Conservation (phyloP, 1,140 invertebrate species). For the Chironomus striatipennis region DNA sequence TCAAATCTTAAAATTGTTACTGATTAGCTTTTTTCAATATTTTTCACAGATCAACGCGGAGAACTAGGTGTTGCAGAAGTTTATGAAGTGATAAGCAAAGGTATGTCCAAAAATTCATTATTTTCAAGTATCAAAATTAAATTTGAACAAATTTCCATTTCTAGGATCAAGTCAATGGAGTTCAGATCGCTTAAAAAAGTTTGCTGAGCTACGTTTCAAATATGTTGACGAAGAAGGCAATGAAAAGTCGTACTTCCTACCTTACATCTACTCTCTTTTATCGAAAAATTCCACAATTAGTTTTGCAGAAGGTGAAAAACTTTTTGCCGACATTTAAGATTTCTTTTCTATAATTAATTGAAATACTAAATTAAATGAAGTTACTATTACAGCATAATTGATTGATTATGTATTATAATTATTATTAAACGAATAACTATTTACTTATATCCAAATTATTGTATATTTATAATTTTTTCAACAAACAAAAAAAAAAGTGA, state of each 20-base stretch:
- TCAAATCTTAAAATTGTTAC: no score
- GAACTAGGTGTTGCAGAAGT: slow-evolving; percentile 76
- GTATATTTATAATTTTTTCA: no score
- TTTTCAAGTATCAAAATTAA: neutral
- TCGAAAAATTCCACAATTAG: neutral
- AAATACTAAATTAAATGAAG: neutral
- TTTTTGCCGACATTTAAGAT: slow-evolving; percentile 13
- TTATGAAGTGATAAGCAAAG: slow-evolving; percentile 75
- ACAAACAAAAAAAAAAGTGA: no score
- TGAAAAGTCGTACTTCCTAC: slow-evolving; percentile 74
- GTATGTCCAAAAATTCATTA: slow-evolving; percentile 39
- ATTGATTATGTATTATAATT: no score
- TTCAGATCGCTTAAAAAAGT: slow-evolving; percentile 49
- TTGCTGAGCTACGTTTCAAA: slow-evolving; percentile 77
- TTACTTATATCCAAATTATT: no score
- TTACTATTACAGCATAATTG: neutral
- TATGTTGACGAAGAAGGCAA: slow-evolving; percentile 83
- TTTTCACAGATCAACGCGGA: slow-evolving; percentile 50
- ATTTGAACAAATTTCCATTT: neutral
- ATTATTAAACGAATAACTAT: no score
- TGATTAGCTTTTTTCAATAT: neutral
- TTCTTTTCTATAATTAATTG: no score
- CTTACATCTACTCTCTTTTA: slow-evolving; percentile 9
- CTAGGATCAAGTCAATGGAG: slow-evolving; percentile 32
- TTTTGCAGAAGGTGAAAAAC: neutral